A percentile compares a stretch with the other conserved stretches of the same genome.
phyloP scores from a whole-genome alignment of 2,888 invertebrate genomes.

The Spatulosminthurus flaviceps region DNA sequence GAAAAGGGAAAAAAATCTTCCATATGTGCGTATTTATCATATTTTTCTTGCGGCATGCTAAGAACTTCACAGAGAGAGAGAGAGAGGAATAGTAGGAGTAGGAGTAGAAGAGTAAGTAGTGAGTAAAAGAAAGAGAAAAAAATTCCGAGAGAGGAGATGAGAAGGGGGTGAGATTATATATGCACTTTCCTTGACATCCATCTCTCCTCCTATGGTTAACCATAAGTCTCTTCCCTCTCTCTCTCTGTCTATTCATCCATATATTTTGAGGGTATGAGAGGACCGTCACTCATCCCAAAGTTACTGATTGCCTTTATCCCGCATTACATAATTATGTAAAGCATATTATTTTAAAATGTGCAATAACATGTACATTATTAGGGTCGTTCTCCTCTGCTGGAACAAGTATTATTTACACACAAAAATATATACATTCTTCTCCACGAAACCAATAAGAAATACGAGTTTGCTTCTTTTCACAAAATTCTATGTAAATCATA shows the following conservation, averaged over 20 bases:
- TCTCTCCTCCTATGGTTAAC: neutral
- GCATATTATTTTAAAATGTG: neutral
- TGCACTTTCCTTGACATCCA: slow-evolving; percentile 11
- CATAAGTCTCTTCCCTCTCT: neutral
- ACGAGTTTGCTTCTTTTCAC: neutral
- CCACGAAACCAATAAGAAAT: slow-evolving; percentile 12
- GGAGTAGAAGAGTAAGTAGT: slow-evolving; percentile 41
- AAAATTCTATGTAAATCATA: slow-evolving; percentile 36
- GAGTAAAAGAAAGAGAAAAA: slow-evolving; percentile 7
- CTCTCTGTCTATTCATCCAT: slow-evolving; percentile 19
- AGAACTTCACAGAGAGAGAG: slow-evolving; percentile 12
- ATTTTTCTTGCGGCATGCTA: slow-evolving; percentile 52
- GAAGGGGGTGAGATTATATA: slow-evolving; percentile 43
- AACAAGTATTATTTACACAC: slow-evolving; percentile 20
- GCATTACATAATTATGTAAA: slow-evolving; percentile 24
- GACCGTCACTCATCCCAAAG: slow-evolving; percentile 25
- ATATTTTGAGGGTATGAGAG: slow-evolving; percentile 36
- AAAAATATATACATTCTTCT: slow-evolving; percentile 24
- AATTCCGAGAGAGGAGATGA: slow-evolving; percentile 12
- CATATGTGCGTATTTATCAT: slow-evolving; percentile 59
- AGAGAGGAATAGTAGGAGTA: neutral
- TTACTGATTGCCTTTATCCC: neutral
- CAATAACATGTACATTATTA: neutral
- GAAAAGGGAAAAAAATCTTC: slow-evolving; percentile 46
- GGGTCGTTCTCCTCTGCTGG: neutral